A percentile compares a stretch with the other conserved stretches of the same genome.
phyloP scores from a whole-genome alignment of 2,888 invertebrate genomes.

The Meteorus cinctellus region DNA sequence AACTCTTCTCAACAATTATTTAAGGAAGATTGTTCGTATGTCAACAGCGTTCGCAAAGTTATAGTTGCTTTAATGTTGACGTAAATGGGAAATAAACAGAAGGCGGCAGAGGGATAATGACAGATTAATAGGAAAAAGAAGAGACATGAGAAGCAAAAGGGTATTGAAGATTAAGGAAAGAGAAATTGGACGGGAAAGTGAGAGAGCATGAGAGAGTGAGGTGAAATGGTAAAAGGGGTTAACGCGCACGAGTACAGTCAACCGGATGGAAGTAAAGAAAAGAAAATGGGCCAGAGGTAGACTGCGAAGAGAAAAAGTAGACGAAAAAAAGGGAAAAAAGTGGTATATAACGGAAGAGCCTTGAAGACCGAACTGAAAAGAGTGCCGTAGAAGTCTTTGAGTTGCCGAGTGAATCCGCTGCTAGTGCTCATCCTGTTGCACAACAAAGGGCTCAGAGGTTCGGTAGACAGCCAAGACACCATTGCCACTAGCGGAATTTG shows the following conservation, averaged over 20 bases:
- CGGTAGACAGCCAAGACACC: constrained; percentile 54
- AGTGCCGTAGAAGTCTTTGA: constrained; percentile 58
- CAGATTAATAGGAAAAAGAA: background rate
- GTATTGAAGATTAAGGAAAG: constrained; percentile 38
- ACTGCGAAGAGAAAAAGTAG: constrained; percentile 41
- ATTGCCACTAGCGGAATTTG: constrained; percentile 2
- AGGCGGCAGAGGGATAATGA: constrained; percentile 16
- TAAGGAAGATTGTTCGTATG: background rate
- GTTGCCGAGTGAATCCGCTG: constrained; percentile 60
- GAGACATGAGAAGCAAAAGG: constrained; percentile 44
- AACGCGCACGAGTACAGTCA: constrained; percentile 12
- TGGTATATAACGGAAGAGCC: constrained; percentile 41
- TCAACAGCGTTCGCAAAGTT: background rate
- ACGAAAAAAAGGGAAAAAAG: constrained; percentile 43
- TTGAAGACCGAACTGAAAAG: constrained; percentile 35
- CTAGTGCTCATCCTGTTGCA: constrained; percentile 58
- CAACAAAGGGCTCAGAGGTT: constrained; percentile 62
- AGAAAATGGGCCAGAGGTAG: constrained; percentile 25
- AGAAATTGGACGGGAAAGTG: constrained; percentile 28
- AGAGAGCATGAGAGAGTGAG: constrained; percentile 1
- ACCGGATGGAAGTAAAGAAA: constrained; percentile 23
- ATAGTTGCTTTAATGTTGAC: background rate
- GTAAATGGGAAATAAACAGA: background rate
- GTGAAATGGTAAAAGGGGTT: constrained; percentile 30
- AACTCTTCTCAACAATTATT: background rate